Base-by-base conservation (phyloP, 2,113 vertebrate genomes). In the Sterrhoptilus dennistouni region DNA sequence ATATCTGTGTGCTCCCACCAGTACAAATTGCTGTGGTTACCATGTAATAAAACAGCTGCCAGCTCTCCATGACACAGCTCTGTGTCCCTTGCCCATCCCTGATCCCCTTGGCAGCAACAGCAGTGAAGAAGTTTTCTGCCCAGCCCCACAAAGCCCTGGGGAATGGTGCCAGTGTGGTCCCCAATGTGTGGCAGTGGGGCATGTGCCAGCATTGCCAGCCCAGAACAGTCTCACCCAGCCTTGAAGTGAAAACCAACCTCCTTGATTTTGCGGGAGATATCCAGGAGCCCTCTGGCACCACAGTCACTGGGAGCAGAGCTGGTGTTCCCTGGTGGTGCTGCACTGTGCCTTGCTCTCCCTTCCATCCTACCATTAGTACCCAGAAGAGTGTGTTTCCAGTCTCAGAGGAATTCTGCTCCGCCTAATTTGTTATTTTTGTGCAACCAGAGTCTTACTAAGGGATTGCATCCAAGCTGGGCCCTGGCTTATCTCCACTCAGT, bases 1-100 rank as follows among this genome's bases (percentile, higher is more conserved):
- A 31, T 3, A 2, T 49, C 20, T 68, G 53, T 57, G 61, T 44
- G 65, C 24, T 80, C 50, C 19, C 16, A 22, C 8, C 10, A 4
- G 56, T 29, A 79, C 3, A 1, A 65, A 40, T 16, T 80, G 31
- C 24, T 4, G 1, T 23, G 36, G 20, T 40, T 71, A 14, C 36
- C 1, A 0, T 2, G 19, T 16, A 38, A n/a, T 9, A 70, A 66
- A 74, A 22, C 56, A 57, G 36, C 13, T 4, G 4, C 18, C 60
- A 54, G 52, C 17, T 82, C 40, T 78, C 31, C 1, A 1, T n/a
- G 28, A 44, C 25, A n/a, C 1, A 2, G 14, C 14, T 65, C 72
- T 0, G 0, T 54, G 60, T 42, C 38, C 36, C 35, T 47, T 6
- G 3, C 29, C 35, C 28, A 24, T 20, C 64, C 13, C 0, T 19